These are phyloP conservation scores for Chouioia cunea DNA, from an alignment of 2,888 invertebrate genomes.

Conservation along the genomic window DNA sequence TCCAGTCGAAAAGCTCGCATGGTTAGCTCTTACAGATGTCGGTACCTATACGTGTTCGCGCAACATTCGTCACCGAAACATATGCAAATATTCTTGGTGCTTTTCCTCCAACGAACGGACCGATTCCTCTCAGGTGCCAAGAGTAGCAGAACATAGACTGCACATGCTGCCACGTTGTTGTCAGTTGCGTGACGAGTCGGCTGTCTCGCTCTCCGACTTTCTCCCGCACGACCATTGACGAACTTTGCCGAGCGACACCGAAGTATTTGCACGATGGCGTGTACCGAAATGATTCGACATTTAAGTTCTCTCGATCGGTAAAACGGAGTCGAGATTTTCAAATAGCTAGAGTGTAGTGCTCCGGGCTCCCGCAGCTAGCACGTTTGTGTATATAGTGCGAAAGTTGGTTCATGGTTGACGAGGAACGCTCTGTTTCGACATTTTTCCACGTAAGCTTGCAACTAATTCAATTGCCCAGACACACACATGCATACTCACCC, in stretches of 20 bases:
- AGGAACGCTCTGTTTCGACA: not conserved
- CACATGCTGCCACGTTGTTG: slow-evolving; percentile 49
- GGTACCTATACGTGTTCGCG: slow-evolving; percentile 9
- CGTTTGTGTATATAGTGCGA: not conserved
- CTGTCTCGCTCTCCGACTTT: too few relatives aligned
- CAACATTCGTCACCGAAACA: slow-evolving; percentile 15
- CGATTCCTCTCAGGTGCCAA: not conserved
- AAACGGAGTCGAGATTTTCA: slow-evolving; percentile 29
- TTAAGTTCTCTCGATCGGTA: slow-evolving; percentile 22
- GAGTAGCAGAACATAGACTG: slow-evolving; percentile 15
- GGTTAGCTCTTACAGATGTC: not conserved
- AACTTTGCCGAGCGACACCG: slow-evolving; percentile 1
- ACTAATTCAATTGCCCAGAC: too few relatives aligned
- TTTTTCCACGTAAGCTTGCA: too few relatives aligned
- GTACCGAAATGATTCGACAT: slow-evolving; percentile 43
- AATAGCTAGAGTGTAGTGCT: slow-evolving; percentile 1
- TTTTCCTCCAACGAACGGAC: not conserved
- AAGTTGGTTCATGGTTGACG: slow-evolving; percentile 11
- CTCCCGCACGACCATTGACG: slow-evolving; percentile 2
- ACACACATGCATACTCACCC: too few relatives aligned
- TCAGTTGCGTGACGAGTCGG: slow-evolving; percentile 14
- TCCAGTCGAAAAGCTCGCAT: slow-evolving; percentile 7
- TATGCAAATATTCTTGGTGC: slow-evolving; percentile 18
- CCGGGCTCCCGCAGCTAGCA: not conserved
- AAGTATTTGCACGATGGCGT: slow-evolving; percentile 23